phyloP scores from a whole-genome alignment of 1,140 invertebrate species.

The Musca vetustissima region DNA sequence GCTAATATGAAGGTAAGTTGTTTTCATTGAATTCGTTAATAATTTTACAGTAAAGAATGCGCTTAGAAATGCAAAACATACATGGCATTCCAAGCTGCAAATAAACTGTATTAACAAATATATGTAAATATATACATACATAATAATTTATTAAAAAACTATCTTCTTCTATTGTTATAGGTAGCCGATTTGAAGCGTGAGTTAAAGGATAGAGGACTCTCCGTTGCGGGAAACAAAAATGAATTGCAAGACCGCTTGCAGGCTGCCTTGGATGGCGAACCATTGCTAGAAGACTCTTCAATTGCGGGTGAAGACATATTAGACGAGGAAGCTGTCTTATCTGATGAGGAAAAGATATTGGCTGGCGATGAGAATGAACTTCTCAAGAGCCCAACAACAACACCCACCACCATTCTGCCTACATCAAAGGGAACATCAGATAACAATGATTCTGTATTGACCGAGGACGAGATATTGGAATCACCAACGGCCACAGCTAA shows the following conservation, averaged over 20 bases:
- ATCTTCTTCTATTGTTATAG: conserved; percentile 52
- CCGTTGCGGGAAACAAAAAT: conserved; percentile 76
- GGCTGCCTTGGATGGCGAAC: conserved; percentile 61
- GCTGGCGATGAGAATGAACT: conserved; percentile 45
- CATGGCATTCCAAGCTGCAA: background rate
- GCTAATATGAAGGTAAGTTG: conserved; percentile 51
- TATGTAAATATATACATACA: background rate
- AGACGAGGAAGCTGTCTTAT: conserved; percentile 44
- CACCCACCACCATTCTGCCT: conserved; percentile 30
- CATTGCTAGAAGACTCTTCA: conserved; percentile 58
- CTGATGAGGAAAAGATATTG: conserved; percentile 42
- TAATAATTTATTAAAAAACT: background rate
- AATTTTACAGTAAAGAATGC: too few species aligned
- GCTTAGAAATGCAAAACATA: too few species aligned
- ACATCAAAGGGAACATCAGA: background rate
- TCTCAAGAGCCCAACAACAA: conserved; percentile 46
- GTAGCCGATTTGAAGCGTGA: conserved; percentile 79
- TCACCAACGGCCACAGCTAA: conserved; percentile 48
- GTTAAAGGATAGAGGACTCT: conserved; percentile 73
- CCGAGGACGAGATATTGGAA: conserved; percentile 5
- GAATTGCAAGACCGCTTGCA: conserved; percentile 76
- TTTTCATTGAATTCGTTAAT: background rate
- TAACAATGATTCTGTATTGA: conserved; percentile 1
- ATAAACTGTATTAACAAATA: background rate
- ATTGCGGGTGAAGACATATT: conserved; percentile 54